Percentiles rank a stretch among this genome's conserved stretches.
These are phyloP conservation scores for Xylophagus ater DNA, from an alignment of 2,888 invertebrate species.

Conservation along the genomic window DNA sequence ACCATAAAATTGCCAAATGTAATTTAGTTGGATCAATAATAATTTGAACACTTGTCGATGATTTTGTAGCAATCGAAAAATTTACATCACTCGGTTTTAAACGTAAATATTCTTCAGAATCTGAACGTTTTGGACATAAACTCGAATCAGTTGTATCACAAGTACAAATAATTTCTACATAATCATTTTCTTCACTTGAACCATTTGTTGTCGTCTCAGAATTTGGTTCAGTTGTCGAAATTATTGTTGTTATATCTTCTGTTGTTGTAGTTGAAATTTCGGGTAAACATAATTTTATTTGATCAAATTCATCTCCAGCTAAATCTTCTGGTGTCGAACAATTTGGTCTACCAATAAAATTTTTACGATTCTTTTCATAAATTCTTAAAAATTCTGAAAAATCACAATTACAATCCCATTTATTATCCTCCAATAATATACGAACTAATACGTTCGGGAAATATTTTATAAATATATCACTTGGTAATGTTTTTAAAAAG, in stretches of 20 bases:
- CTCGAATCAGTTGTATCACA: no score
- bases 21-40: not conserved
- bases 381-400: not conserved
- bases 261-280: not conserved
- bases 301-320: not conserved
- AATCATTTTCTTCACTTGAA: not conserved
- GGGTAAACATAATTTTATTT: no score
- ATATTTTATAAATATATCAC: not conserved
- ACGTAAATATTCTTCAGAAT: no score
- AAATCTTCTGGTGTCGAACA: constrained; percentile 1
- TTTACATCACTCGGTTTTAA: no score
- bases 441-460: not conserved
- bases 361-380: not conserved
- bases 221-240: not conserved
- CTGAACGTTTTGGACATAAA: no score
- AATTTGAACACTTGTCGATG: not conserved
- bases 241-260: not conserved
- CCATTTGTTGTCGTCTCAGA: not conserved
- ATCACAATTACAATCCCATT: constrained; percentile 2
- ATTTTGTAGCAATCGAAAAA: not conserved
- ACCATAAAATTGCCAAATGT: not conserved
- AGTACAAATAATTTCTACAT: no score
- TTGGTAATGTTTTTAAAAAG: not conserved
- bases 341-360: not conserved
- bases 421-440: not conserved